phyloP scores from a whole-genome alignment of 2,888 invertebrate genomes.

The Ceramica pisi region DNA sequence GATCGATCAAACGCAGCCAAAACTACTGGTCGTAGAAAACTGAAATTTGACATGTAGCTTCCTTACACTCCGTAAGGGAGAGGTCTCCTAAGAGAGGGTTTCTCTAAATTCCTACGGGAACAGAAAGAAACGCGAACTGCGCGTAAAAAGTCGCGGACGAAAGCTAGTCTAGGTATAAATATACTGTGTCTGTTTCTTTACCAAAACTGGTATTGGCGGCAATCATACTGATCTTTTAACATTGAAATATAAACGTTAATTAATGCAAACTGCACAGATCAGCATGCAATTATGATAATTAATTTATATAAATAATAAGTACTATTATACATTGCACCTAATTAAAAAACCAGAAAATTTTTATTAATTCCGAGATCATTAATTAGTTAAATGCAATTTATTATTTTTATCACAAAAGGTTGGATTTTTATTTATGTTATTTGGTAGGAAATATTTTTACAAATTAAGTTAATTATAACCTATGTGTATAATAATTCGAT shows the following conservation, averaged over 20 bases:
- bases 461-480: background rate
- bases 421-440: background rate
- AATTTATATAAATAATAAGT: conserved; percentile 27
- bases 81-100: too few relatives aligned
- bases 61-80: too few relatives aligned
- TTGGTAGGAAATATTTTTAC: background rate
- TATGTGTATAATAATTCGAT: background rate
- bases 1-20: too few relatives aligned
- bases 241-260: conserved; percentile 8
- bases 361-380: background rate
- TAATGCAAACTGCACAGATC: background rate
- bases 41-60: too few relatives aligned
- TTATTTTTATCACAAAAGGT: background rate
- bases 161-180: background rate
- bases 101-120: too few relatives aligned
- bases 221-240: conserved; percentile 1
- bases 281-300: conserved; percentile 28
- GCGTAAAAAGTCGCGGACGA: background rate
- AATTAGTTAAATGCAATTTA: conserved; percentile 26
- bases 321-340: conserved; percentile 14
- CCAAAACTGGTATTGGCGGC: background rate
- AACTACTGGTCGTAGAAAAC: too few relatives aligned
- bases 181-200: too few relatives aligned
- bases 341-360: conserved; percentile 14
- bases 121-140: too few relatives aligned